phyloP scores from a whole-genome alignment of 2,797 vertebrate species.

The Melopsittacus undulatus region DNA sequence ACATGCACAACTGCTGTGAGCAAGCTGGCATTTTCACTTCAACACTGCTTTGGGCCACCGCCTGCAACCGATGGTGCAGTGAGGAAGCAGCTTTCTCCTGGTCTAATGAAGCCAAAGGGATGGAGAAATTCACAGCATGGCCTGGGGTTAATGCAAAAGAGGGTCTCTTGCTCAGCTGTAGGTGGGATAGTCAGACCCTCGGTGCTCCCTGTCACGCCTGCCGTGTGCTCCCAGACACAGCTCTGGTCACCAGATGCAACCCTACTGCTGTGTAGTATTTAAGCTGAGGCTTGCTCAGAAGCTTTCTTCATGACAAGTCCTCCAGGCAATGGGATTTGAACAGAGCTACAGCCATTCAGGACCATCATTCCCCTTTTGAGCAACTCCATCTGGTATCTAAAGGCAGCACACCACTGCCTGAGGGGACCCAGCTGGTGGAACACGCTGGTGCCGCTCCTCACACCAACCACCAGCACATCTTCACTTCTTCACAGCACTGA shows the following conservation, averaged over 20 bases:
- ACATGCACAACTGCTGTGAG: not conserved
- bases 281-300: not conserved
- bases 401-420: not conserved
- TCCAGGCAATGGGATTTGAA: accelerated
- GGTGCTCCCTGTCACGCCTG: not conserved
- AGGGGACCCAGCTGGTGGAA: not conserved
- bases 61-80: accelerated
- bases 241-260: not conserved
- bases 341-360: no score
- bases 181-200: no score
- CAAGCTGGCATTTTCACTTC: not conserved
- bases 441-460: not conserved
- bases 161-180: not conserved
- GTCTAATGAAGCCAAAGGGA: not conserved
- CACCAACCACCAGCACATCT: not conserved
- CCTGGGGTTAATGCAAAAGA: not conserved
- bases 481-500: not conserved
- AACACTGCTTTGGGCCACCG: not conserved
- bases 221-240: not conserved
- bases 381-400: not conserved
- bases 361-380: not conserved
- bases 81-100: not conserved
- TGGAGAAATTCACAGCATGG: not conserved
- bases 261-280: accelerated
- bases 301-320: not conserved